phyloP scores from a whole-genome alignment of 2,797 vertebrate genomes.

The Microctenopoma steveboyesi region DNA sequence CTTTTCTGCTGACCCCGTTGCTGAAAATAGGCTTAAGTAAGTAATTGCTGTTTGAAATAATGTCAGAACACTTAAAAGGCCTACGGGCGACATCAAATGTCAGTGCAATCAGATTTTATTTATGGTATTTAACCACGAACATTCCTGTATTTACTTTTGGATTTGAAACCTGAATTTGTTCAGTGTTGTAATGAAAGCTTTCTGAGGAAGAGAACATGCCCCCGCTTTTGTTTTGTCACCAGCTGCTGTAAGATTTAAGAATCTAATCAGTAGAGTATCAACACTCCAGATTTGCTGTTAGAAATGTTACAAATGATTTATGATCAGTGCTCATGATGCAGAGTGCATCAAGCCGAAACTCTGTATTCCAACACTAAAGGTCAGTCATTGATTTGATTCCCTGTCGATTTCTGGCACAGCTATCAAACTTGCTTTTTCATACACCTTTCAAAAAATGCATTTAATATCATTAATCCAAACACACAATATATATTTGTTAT shows the following conservation, averaged over 20 bases:
- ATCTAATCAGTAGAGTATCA: slow-evolving; percentile 24
- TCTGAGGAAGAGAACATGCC: neutral
- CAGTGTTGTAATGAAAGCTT: neutral
- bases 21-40: neutral
- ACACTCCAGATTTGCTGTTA: slow-evolving; percentile 20
- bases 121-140: neutral
- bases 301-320: slow-evolving; percentile 38
- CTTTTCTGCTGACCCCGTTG: neutral
- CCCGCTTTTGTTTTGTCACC: too few species aligned
- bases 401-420: slow-evolving; percentile 35
- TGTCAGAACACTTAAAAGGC: slow-evolving; percentile 14
- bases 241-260: slow-evolving; percentile 19
- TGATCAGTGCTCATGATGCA: slow-evolving; percentile 43
- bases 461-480: neutral
- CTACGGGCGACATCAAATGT: slow-evolving; percentile 20
- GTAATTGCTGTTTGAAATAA: slow-evolving; percentile 17
- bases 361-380: slow-evolving; percentile 24
- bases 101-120: slow-evolving; percentile 20
- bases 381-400: slow-evolving; percentile 30
- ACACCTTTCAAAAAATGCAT: neutral
- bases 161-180: slow-evolving; percentile 1
- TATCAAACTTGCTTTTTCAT: slow-evolving; percentile 5
- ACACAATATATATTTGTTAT: neutral
- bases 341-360: slow-evolving; percentile 41
- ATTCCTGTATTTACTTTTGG: neutral